These are phyloP conservation scores for Enteromius argenteus DNA, from an alignment of 2,797 vertebrate species.

Conservation along the genomic window DNA sequence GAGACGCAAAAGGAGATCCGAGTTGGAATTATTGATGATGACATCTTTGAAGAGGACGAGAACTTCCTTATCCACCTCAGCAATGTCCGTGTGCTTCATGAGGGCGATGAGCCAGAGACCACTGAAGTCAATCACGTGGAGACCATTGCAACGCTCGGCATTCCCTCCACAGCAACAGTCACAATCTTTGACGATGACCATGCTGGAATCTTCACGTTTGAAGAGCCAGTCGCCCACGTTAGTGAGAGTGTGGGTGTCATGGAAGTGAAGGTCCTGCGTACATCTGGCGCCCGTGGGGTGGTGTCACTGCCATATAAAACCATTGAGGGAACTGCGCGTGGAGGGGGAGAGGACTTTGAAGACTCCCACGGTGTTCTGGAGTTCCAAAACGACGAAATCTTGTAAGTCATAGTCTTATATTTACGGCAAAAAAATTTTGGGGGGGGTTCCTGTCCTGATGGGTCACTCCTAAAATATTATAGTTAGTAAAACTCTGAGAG, in stretches of 20 bases:
- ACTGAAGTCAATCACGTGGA: slow-evolving; percentile 86
- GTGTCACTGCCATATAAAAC: slow-evolving; percentile 97
- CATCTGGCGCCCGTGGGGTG: slow-evolving; percentile 94
- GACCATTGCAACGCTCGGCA: slow-evolving; percentile 85
- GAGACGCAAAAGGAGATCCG: slow-evolving; percentile 95
- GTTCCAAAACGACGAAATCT: slow-evolving; percentile 98
- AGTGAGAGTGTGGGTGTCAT: slow-evolving; percentile 96
- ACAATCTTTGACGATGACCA: slow-evolving; percentile 99
- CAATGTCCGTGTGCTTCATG: slow-evolving; percentile 84
- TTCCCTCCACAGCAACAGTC: slow-evolving; percentile 89
- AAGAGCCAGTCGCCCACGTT: slow-evolving; percentile 91
- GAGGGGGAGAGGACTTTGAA: slow-evolving; percentile 96
- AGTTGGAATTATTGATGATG: slow-evolving; percentile 96
- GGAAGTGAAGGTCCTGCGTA: slow-evolving; percentile 97
- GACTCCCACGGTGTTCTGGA: slow-evolving; percentile 92
- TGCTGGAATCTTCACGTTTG: slow-evolving; percentile 98
- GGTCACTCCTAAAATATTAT: slow-evolving; percentile 11
- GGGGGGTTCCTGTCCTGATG: slow-evolving; percentile 13
- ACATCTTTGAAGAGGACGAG: slow-evolving; percentile 99
- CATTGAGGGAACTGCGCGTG: slow-evolving; percentile 91
- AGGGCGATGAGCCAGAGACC: slow-evolving; percentile 78
- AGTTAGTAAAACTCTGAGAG: not conserved
- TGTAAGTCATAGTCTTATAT: slow-evolving; percentile 85
- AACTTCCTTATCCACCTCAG: slow-evolving; percentile 97
- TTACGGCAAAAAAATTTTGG: not conserved